Conservation (phyloP, 2,797 vertebrate species). For the Limnodromus scolopaceus region DNA sequence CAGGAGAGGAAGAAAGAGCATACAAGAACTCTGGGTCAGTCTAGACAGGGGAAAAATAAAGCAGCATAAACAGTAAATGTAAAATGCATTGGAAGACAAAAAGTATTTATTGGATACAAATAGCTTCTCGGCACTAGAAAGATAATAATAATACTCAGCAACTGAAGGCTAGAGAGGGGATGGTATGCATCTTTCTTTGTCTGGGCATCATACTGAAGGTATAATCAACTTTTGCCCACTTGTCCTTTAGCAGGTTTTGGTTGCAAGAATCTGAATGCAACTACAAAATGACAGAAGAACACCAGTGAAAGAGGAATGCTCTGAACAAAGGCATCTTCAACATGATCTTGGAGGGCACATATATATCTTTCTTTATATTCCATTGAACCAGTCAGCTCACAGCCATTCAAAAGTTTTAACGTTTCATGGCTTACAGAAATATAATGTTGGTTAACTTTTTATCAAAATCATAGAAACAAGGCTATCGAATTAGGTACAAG, state of each 20-base stretch:
- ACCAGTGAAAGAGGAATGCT: neutral
- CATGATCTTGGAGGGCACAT: neutral
- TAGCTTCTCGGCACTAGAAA: neutral
- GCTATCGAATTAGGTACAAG: neutral
- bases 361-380: neutral
- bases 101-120: constrained; percentile 55
- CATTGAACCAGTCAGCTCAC: neutral
- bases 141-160: neutral
- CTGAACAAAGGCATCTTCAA: neutral
- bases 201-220: neutral
- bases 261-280: neutral
- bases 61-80: neutral
- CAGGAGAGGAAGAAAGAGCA: neutral
- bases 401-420: neutral
- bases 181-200: neutral
- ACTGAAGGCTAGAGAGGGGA: neutral
- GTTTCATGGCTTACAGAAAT: constrained; percentile 3
- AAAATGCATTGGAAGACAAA: constrained; percentile 28
- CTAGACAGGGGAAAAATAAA: neutral
- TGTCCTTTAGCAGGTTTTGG: neutral
- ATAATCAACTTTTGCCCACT: neutral
- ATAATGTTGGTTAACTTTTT: neutral
- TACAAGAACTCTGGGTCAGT: neutral
- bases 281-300: neutral
- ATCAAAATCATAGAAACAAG: constrained; percentile 13